A percentile compares a stretch with the other conserved stretches of the same genome.
These are phyloP conservation scores for Crotalus tigris DNA, from an alignment of 2,113 vertebrate genomes.

Conservation along the genomic window DNA sequence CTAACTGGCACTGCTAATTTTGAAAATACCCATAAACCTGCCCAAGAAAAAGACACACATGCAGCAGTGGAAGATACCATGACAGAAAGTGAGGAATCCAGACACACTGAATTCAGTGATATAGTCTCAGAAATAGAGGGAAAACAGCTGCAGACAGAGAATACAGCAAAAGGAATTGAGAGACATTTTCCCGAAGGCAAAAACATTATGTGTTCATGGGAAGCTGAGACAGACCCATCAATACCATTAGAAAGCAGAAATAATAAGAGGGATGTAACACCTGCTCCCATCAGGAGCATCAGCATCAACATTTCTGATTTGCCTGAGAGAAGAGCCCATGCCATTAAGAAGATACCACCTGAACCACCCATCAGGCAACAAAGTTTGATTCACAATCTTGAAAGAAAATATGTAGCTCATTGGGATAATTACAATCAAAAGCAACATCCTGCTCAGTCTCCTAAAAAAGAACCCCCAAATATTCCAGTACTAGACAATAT, in stretches of 20 bases:
- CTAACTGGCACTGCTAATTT: slow-evolving; percentile 61
- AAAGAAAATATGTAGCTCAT: accelerated
- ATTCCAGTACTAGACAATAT: neutral
- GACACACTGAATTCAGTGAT: slow-evolving; percentile 48
- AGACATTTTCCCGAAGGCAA: slow-evolving; percentile 66
- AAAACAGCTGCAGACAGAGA: neutral
- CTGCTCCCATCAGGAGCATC: slow-evolving; percentile 67
- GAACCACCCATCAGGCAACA: slow-evolving; percentile 56
- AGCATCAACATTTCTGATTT: slow-evolving; percentile 48
- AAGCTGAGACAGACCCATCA: slow-evolving; percentile 26
- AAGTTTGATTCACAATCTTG: slow-evolving; percentile 56
- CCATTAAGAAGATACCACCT: slow-evolving; percentile 29
- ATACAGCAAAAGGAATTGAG: slow-evolving; percentile 8
- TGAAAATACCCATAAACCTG: slow-evolving; percentile 37
- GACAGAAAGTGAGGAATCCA: neutral
- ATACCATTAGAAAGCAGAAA: slow-evolving; percentile 41
- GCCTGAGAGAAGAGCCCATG: slow-evolving; percentile 34
- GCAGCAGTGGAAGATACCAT: slow-evolving; percentile 13
- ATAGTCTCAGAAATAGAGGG: slow-evolving; percentile 10
- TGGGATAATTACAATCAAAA: neutral
- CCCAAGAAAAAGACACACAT: slow-evolving; percentile 42
- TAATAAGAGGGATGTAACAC: slow-evolving; percentile 76
- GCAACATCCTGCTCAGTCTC: accelerated
- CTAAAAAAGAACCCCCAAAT: neutral
- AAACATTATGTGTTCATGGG: slow-evolving; percentile 66